Conservation (phyloP, 2,888 invertebrate genomes). For the Brenthis ino region DNA sequence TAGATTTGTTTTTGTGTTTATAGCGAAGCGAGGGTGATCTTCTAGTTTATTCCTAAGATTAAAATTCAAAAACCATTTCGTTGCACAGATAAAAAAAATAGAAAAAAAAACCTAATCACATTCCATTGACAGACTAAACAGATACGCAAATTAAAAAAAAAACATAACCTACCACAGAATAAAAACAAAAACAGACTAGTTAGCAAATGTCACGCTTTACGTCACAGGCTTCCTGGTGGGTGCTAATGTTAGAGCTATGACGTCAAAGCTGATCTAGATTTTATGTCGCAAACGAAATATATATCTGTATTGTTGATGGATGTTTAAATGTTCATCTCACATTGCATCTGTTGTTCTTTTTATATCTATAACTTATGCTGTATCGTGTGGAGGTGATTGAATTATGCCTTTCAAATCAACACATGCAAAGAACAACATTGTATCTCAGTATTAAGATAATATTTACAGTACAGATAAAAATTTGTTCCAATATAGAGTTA, state of each 20-base stretch:
- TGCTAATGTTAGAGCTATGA: slow-evolving; percentile 55
- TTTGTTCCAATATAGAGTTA: too few species aligned
- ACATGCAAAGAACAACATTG: too few species aligned
- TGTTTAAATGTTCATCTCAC: slow-evolving; percentile 4
- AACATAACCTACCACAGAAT: slow-evolving; percentile 3
- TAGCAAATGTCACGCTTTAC: slow-evolving; percentile 57
- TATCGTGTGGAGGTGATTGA: too few species aligned
- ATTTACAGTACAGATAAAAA: too few species aligned
- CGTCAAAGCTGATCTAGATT: slow-evolving; percentile 62
- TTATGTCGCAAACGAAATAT: slow-evolving; percentile 33
- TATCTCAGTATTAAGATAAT: too few species aligned
- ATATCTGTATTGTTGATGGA: slow-evolving; percentile 24
- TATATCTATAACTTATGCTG: slow-evolving; percentile 32
- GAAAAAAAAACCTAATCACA: not conserved
- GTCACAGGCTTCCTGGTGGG: slow-evolving; percentile 63
- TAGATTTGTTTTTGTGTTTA: too few species aligned
- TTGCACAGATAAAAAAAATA: not conserved
- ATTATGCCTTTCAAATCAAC: too few species aligned
- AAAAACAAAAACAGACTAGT: slow-evolving; percentile 12
- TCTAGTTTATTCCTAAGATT: too few species aligned
- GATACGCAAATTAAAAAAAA: not conserved
- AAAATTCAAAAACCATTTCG: not conserved
- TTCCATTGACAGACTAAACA: not conserved
- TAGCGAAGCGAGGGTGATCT: too few species aligned
- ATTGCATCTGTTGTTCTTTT: slow-evolving; percentile 27